Evolutionary conservation across 2,888 invertebrate species (phyloP), one percentile per base, ranked within the genome.

Genomic region (Chymomyza amoena): DNA sequence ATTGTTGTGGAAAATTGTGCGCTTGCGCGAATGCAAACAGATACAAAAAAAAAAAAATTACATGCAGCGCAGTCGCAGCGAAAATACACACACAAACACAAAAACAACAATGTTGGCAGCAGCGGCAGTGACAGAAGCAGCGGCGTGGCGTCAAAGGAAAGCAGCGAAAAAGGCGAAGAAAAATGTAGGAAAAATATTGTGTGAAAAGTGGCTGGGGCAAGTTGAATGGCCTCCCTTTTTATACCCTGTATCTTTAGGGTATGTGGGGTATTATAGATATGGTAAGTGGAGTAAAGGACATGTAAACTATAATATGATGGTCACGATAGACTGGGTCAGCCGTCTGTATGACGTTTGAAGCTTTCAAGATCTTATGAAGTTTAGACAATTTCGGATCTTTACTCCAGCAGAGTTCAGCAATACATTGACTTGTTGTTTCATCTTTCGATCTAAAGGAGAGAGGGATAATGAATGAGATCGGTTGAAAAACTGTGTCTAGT

Each of bases 1-100:
- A 79, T 75, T 84, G 81, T 83, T 80, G 69, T 86, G 86, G 84
- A 86, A 86, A 86, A 83, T 84, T 73, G 81, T 87, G 86, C 86
- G 86, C 88, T 86, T 82, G 86, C 88, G 86, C 86, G 84, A 85
- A 85, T 79, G 85, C 84, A 70, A 79, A 66, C 51, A 59, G 59
- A 64, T 61, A 56, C 32, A 32, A 39, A 59, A 68, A 32, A 61
- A 60, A 61, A 62, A n/a, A 51, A 57, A 64, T 64, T 25, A 52
- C 60, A 50, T 39, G 36, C 51, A 64, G 62, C 52, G 39, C 65
- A 59, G 52, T 61, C 45, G 32, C 63, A 68, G 52, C 52, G 64
- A 65, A 62, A 69, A 66, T 54, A 51, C 61, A 32, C 71, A 70
- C 32, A 32, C 66, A 51, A 36, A 28, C 28, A 45, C 39, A 45